Base-by-base conservation (phyloP, 1,140 invertebrate genomes). In the Caerostris darwini region DNA sequence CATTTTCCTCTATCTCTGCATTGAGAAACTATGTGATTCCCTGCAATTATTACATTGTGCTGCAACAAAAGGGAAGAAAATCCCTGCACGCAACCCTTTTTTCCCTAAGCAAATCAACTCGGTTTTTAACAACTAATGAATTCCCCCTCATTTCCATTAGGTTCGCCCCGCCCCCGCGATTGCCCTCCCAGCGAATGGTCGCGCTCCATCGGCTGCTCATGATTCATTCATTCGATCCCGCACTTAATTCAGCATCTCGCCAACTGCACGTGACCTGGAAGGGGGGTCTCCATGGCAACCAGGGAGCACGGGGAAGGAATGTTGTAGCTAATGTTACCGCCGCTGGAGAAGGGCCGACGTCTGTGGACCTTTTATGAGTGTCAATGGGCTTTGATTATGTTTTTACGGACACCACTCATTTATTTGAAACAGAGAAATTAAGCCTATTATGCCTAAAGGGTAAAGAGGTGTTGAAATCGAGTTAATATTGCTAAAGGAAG, bases 161-260 rank as follows among this genome's bases (percentile, higher is more conserved):
- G 59, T n/a, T 92, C 54, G 77, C 81, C 81, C 77, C 59, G 50
- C 77, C 90, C 81, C 50, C 50, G 54, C 50, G 85, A 58, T 85
- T 85, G 58, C 77, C 71, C 64, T 85, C 53, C 56, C 77, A 50
- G 81, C 90, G 34, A 92, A 92, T 64, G 91, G 91, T 93, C 82
- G 34, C 91, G 82, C 82, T 71, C 59, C 82, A 93, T 71, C 69
- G 91, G 91, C 34, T 57, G 89, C 91, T 87, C 91, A 87, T 93
- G 91, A 87, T 93, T 93, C 91, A 93, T 93, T 86, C 82, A 92
- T 83, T 92, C 81, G 3, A 90, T 90, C 67, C 59, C 54, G 58
- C 87, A 71, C 90, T 92, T 92, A 92, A 92, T 92, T 92, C 81
- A 58, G 67, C 90, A 83, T 83, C 57, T 83, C 57, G 77, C 57